Evolutionary conservation across 1,140 invertebrate species (phyloP).

Genomic region (Laodelphax striatellus): DNA sequence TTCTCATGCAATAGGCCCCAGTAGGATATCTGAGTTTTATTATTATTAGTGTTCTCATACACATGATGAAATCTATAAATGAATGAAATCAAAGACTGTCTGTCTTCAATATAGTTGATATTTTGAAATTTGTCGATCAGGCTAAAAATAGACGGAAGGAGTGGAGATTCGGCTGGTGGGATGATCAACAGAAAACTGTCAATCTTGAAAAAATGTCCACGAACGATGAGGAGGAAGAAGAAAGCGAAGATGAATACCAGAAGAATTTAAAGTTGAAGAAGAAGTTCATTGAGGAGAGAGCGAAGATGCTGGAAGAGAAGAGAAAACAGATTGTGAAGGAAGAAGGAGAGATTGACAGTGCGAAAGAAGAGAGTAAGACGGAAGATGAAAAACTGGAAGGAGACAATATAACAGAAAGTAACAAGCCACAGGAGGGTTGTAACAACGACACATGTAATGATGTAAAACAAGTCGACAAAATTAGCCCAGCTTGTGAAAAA

Average conservation of each 20-base stretch:
- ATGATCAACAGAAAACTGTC: conserved; percentile 20
- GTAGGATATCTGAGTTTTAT: too few relatives aligned
- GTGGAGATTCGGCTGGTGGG: conserved; percentile 25
- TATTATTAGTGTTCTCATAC: too few relatives aligned
- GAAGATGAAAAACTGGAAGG: conserved; percentile 10
- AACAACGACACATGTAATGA: not conserved
- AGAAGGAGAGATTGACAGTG: not conserved
- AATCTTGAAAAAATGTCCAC: conserved; percentile 18
- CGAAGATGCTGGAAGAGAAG: conserved; percentile 10
- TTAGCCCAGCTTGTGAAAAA: too few relatives aligned
- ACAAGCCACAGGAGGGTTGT: conserved; percentile 8
- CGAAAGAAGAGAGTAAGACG: conserved; percentile 3
- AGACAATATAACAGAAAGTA: conserved; percentile 3
- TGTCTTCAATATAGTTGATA: too few relatives aligned
- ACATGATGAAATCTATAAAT: too few relatives aligned
- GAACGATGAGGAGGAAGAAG: conserved; percentile 14
- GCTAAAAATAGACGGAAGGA: conserved; percentile 17
- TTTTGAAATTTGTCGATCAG: conserved; percentile 7
- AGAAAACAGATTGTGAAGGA: not conserved
- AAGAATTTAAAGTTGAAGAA: conserved; percentile 19
- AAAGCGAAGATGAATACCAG: conserved; percentile 15
- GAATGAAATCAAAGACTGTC: too few relatives aligned
- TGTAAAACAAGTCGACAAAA: too few relatives aligned
- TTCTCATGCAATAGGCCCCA: too few relatives aligned
- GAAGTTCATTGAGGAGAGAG: conserved; percentile 16